Conservation (phyloP, 2,113 vertebrate genomes). For the Elephantulus edwardii region DNA sequence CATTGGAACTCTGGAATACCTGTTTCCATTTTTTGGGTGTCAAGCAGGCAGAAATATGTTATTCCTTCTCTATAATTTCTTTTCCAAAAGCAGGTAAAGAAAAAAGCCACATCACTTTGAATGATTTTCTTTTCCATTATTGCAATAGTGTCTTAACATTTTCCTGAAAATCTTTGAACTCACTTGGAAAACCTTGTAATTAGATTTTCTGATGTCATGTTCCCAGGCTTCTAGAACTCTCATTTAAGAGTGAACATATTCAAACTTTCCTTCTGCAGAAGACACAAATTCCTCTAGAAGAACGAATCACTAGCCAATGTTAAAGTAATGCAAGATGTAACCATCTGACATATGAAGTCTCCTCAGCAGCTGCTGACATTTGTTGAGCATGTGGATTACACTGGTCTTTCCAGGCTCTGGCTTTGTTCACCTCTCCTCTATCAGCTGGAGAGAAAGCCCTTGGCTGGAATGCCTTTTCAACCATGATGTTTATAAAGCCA, state of each 20-base stretch:
- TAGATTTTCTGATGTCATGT: background rate
- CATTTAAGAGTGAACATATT: constrained; percentile 51
- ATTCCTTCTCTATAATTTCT: background rate
- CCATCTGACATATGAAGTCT: constrained; percentile 60
- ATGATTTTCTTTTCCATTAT: background rate
- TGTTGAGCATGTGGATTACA: constrained; percentile 43
- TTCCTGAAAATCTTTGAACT: constrained; percentile 53
- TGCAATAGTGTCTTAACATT: background rate
- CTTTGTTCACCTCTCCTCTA: constrained; percentile 66
- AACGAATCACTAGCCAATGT: constrained; percentile 10
- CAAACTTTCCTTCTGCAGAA: constrained; percentile 61
- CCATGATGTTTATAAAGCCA: too few species aligned
- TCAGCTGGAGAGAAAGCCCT: constrained; percentile 61
- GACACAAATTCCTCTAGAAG: constrained; percentile 66
- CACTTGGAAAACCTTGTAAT: constrained; percentile 54
- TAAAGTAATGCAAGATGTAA: too few species aligned
- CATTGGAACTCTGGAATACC: background rate
- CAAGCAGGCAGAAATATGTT: background rate
- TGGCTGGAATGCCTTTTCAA: constrained; percentile 58
- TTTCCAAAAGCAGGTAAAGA: constrained; percentile 31
- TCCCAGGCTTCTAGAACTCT: background rate
- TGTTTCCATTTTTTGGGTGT: background rate
- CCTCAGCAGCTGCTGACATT: constrained; percentile 60
- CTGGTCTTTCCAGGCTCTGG: constrained; percentile 50
- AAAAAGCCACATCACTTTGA: constrained; percentile 26